phyloP scores from a whole-genome alignment of 2,113 vertebrate genomes.

The Cygnus atratus region DNA sequence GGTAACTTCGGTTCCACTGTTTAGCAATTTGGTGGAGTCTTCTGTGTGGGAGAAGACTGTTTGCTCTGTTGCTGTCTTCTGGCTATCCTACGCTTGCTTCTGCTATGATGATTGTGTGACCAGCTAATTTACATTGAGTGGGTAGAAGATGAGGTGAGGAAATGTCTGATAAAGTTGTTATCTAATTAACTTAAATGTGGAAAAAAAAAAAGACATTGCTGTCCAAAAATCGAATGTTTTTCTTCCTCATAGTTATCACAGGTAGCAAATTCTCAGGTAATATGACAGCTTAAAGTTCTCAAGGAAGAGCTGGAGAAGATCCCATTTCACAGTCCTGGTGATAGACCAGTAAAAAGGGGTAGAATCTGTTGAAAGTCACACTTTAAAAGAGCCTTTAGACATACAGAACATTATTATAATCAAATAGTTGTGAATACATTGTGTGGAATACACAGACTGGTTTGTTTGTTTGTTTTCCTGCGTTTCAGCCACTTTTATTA shows the following conservation, averaged over 20 bases:
- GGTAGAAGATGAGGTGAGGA: background rate
- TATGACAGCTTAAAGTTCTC: background rate
- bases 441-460: background rate
- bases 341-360: background rate
- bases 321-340: background rate
- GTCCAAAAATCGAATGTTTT: background rate
- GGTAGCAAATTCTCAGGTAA: background rate
- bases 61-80: background rate
- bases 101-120: background rate
- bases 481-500: background rate
- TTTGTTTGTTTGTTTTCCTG: background rate
- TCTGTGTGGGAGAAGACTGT: background rate
- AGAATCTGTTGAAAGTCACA: background rate
- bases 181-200: background rate
- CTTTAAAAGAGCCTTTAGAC: background rate
- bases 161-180: background rate
- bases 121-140: background rate
- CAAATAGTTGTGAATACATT: background rate
- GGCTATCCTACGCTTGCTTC: background rate
- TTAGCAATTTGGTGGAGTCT: background rate
- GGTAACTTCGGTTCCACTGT: background rate
- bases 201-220: rapidly evolving
- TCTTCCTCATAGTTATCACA: background rate
- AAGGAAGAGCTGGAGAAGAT: background rate
- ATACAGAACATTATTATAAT: background rate